Evolutionary conservation across 2,797 vertebrate species (phyloP).

Genomic region (Cyclopterus lumpus): DNA sequence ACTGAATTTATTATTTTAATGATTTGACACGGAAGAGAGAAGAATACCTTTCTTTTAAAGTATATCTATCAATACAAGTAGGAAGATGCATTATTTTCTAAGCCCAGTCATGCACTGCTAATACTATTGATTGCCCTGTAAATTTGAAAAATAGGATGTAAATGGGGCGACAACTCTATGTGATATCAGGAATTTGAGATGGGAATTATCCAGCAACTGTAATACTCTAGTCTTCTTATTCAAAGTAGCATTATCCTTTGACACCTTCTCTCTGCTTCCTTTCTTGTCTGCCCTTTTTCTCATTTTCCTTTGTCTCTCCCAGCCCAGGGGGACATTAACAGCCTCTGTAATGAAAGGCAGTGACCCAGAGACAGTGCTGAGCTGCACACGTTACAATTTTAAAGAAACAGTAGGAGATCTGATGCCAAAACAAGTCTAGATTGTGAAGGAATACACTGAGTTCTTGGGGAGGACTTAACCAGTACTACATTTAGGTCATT

Average conservation of each 20-base stretch:
- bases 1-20: constrained; percentile 54
- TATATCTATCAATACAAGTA: constrained; percentile 32
- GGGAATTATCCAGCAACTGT: neutral
- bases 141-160: constrained; percentile 7
- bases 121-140: constrained; percentile 26
- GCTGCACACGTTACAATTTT: constrained; percentile 10
- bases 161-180: neutral
- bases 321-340: constrained; percentile 16
- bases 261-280: constrained; percentile 10
- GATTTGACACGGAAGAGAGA: constrained; percentile 44
- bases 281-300: constrained; percentile 16
- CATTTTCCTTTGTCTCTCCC: constrained; percentile 24
- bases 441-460: constrained; percentile 6
- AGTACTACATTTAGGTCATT: neutral
- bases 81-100: constrained; percentile 28
- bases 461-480: neutral
- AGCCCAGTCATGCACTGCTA: constrained; percentile 30
- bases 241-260: constrained; percentile 19
- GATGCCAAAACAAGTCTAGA: constrained; percentile 1
- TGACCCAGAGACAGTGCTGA: neutral
- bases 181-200: constrained; percentile 10
- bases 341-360: constrained; percentile 33
- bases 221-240: constrained; percentile 13
- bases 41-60: constrained; percentile 30
- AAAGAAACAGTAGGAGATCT: constrained; percentile 25